Percentiles rank a stretch among this genome's conserved stretches.
Conservation (phyloP, 2,113 vertebrate species). For the Myodes glareolus region DNA sequence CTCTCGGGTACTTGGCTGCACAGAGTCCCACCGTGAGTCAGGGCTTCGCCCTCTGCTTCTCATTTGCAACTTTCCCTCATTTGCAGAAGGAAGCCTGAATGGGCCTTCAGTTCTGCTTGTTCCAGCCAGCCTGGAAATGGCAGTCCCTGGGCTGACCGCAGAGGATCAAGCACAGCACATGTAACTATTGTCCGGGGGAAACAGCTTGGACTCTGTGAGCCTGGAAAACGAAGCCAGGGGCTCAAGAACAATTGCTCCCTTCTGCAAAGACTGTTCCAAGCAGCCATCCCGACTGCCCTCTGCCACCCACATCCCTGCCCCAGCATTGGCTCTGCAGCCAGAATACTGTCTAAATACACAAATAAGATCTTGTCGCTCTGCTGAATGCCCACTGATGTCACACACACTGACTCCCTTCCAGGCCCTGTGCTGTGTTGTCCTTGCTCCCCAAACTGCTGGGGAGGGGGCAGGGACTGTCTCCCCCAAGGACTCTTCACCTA, state of each 20-base stretch:
- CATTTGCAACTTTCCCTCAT: neutral
- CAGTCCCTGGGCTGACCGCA: neutral
- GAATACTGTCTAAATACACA: neutral
- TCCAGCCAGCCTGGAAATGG: neutral
- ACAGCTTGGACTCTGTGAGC: neutral
- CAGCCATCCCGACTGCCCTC: neutral
- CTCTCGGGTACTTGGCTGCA: conserved; percentile 52
- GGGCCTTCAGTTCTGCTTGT: neutral
- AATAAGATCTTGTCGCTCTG: neutral
- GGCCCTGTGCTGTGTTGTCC: neutral
- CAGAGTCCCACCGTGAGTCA: conserved; percentile 25
- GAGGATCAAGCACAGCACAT: neutral
- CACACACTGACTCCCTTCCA: neutral
- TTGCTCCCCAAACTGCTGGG: neutral
- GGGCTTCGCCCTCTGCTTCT: conserved; percentile 41
- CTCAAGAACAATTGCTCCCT: conserved; percentile 39
- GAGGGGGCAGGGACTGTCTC: neutral
- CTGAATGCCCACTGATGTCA: neutral
- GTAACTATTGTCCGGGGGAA: neutral
- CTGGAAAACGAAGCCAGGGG: conserved; percentile 34
- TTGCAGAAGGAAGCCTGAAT: neutral
- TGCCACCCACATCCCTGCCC: neutral
- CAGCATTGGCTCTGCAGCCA: neutral
- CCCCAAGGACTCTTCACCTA: neutral
- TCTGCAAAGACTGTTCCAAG: neutral